Evolutionary conservation across 2,113 vertebrate genomes (phyloP).

Genomic region (Xyrauchen texanus): DNA sequence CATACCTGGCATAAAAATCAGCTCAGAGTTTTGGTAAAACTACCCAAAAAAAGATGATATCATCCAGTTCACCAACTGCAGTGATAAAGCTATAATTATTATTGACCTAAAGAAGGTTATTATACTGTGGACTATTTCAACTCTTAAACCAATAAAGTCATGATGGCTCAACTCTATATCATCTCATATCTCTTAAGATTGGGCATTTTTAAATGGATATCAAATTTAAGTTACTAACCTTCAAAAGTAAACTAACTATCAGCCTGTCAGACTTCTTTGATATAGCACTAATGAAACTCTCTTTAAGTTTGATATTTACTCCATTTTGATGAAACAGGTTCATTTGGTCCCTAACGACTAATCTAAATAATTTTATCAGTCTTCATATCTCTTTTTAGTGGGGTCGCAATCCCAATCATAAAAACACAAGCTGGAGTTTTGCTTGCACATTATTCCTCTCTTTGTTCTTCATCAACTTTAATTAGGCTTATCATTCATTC

Average conservation of each 20-base stretch:
- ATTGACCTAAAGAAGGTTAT: not conserved
- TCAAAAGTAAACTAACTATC: not conserved
- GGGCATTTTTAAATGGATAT: too few relatives aligned
- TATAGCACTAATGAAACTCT: not conserved
- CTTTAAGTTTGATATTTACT: not conserved
- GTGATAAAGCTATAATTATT: not conserved
- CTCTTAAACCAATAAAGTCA: not conserved
- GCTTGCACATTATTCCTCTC: slow-evolving; percentile 3
- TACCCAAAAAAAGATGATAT: too few relatives aligned
- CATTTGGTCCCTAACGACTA: not conserved
- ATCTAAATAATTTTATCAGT: slow-evolving; percentile 15
- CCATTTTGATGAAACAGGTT: not conserved
- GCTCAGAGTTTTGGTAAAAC: too few relatives aligned
- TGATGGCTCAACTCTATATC: not conserved
- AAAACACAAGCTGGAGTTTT: slow-evolving; percentile 25
- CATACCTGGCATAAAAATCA: too few relatives aligned
- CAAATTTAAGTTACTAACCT: not conserved
- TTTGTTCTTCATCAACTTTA: slow-evolving; percentile 41
- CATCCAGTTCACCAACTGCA: not conserved
- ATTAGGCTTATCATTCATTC: slow-evolving; percentile 46
- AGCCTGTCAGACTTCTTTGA: not conserved
- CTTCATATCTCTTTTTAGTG: not conserved
- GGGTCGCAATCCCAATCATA: not conserved
- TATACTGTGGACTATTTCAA: not conserved
- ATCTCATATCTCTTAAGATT: too few relatives aligned